phyloP scores from a whole-genome alignment of 2,888 invertebrate genomes.

The Epinotia demarniana region DNA sequence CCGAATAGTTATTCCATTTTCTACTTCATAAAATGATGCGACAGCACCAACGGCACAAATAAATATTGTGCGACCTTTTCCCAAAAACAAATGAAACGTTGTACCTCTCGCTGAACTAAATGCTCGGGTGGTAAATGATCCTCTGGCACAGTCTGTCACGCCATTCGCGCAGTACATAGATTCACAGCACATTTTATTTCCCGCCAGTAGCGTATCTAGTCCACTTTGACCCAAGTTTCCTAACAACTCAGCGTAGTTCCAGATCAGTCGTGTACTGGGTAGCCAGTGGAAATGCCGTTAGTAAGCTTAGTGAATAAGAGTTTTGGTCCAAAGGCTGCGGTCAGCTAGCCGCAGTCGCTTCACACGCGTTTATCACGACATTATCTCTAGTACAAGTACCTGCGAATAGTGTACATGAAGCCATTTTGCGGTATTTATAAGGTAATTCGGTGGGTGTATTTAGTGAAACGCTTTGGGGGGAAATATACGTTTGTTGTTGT shows the following conservation, averaged over 20 bases:
- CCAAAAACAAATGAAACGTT: slow-evolving; percentile 8
- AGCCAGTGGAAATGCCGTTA: not conserved
- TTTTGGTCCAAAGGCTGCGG: slow-evolving; percentile 63
- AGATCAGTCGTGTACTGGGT: not conserved
- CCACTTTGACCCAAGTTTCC: not conserved
- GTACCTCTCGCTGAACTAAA: not conserved
- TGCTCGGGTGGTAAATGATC: slow-evolving; percentile 34
- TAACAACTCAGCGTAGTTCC: not conserved
- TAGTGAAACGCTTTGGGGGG: not conserved
- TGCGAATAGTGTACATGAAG: slow-evolving; percentile 36
- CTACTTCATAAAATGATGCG: no score
- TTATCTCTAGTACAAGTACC: slow-evolving; percentile 49
- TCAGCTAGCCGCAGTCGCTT: slow-evolving; percentile 65
- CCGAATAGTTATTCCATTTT: not conserved
- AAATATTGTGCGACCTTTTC: not conserved
- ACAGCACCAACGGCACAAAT: no score
- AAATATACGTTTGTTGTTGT: slow-evolving; percentile 4
- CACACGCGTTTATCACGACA: slow-evolving; percentile 62
- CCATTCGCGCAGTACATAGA: slow-evolving; percentile 64
- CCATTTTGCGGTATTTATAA: slow-evolving; percentile 28
- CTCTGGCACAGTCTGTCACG: slow-evolving; percentile 51
- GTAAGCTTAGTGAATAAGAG: not conserved
- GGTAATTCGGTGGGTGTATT: slow-evolving; percentile 12
- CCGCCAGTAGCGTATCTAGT: not conserved
- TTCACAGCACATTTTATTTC: not conserved